phyloP scores from a whole-genome alignment of 2,797 vertebrate genomes.

The Telmatherina bonti region DNA sequence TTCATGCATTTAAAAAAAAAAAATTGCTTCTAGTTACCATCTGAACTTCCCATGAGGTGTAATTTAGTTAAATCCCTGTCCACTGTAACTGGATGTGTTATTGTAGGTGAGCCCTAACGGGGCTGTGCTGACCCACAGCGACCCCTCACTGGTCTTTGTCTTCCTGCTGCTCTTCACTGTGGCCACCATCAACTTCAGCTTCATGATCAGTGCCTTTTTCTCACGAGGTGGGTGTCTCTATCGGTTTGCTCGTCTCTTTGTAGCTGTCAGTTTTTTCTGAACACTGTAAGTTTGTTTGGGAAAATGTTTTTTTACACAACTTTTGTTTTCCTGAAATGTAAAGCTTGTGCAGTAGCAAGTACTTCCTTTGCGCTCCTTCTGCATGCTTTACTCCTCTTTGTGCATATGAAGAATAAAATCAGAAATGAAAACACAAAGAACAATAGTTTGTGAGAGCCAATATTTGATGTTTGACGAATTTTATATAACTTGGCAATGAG shows the following conservation, averaged over 20 bases:
- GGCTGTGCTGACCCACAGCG: conserved; percentile 91
- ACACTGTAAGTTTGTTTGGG: too few relatives aligned
- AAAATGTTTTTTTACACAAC: neutral
- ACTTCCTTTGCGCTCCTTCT: conserved; percentile 5
- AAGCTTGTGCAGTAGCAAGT: neutral
- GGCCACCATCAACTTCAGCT: conserved; percentile 96
- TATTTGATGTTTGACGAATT: neutral
- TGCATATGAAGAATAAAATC: conserved; percentile 9
- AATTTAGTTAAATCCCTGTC: neutral
- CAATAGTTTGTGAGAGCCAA: too few relatives aligned
- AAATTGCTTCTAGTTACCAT: neutral
- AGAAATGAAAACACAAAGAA: neutral
- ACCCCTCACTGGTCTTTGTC: conserved; percentile 91
- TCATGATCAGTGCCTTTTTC: conserved; percentile 99
- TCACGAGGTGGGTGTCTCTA: conserved; percentile 82
- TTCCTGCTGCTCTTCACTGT: conserved; percentile 90
- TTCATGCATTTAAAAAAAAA: neutral
- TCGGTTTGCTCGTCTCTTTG: neutral
- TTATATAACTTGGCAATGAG: neutral
- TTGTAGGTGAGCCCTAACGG: conserved; percentile 90
- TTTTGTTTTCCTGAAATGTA: neutral
- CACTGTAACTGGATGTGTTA: conserved; percentile 3
- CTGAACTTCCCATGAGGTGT: too few relatives aligned
- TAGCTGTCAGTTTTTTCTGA: neutral
- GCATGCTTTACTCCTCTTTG: conserved; percentile 5